A percentile compares a stretch with the other conserved stretches of the same genome.
Conservation (phyloP, 2,113 vertebrate genomes). For the Chunga burmeisteri region DNA sequence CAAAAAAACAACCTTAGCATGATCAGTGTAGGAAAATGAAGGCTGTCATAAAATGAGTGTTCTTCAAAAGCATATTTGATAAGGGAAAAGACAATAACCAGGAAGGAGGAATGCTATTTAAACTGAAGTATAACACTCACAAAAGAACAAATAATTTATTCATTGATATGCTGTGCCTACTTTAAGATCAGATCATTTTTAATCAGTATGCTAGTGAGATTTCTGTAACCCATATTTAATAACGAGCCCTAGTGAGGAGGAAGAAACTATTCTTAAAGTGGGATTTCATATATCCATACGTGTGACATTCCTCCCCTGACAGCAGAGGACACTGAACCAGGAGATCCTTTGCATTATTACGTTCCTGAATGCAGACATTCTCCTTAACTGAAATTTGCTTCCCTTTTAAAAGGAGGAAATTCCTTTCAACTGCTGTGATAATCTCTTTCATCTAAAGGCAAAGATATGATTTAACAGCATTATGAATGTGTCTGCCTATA, state of each 20-base stretch:
- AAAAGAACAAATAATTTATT: not conserved
- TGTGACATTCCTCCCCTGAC: not conserved
- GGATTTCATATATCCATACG: not conserved
- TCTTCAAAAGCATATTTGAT: not conserved
- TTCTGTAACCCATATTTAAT: not conserved
- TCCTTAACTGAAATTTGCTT: not conserved
- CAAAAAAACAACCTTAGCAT: not conserved
- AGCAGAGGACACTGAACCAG: not conserved
- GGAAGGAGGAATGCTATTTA: not conserved
- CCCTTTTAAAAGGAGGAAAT: not conserved
- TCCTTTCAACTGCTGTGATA: not conserved
- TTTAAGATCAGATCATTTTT: not conserved
- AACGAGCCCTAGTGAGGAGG: not conserved
- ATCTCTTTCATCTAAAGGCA: not conserved
- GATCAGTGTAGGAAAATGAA: not conserved
- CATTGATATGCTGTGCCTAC: not conserved
- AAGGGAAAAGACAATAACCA: not conserved
- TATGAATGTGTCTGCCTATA: not conserved
- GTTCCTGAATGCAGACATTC: not conserved
- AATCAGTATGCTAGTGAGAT: not conserved
- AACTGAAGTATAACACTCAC: not conserved
- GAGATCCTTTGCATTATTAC: not conserved
- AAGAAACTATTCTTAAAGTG: not conserved
- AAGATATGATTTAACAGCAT: not conserved
- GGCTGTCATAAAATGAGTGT: not conserved